A percentile compares a stretch with the other conserved stretches of the same genome.
These are phyloP conservation scores for Calyptommatus sinebrachiatus DNA, from an alignment of 2,113 vertebrate species.

Conservation along the genomic window DNA sequence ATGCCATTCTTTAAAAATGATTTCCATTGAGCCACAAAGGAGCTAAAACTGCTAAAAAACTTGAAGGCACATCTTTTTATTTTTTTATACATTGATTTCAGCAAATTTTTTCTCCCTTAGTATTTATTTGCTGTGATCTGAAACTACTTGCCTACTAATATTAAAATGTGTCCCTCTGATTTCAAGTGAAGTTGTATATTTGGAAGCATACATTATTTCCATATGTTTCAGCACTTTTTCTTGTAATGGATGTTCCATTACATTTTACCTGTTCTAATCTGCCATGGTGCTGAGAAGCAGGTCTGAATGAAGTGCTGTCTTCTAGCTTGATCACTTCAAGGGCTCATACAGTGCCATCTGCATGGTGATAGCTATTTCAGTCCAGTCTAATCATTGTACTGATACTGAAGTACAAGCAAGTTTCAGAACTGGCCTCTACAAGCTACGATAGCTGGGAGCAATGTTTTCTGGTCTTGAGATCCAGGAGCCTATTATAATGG, in stretches of 20 bases:
- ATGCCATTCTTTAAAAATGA: conserved; percentile 14
- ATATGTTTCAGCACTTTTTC: not conserved
- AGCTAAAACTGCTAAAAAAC: conserved; percentile 13
- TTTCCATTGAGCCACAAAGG: conserved; percentile 8
- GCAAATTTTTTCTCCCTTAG: not conserved
- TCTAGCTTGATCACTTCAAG: no score
- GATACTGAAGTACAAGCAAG: no score
- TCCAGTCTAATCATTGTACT: no score
- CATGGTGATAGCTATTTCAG: no score
- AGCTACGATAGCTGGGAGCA: no score
- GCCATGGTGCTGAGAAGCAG: no score
- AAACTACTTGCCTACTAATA: not conserved
- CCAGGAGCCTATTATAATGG: no score
- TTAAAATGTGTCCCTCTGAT: not conserved
- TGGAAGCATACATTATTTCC: not conserved
- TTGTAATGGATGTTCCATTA: not conserved
- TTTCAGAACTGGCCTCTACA: no score
- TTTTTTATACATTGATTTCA: not conserved
- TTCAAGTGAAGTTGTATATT: not conserved
- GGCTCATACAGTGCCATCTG: no score
- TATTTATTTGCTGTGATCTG: not conserved
- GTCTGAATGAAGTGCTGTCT: no score
- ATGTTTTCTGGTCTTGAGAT: no score
- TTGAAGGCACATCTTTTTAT: not conserved
- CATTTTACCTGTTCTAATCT: not conserved